phyloP scores from a whole-genome alignment of 2,113 vertebrate genomes.

The Eulemur rufifrons region DNA sequence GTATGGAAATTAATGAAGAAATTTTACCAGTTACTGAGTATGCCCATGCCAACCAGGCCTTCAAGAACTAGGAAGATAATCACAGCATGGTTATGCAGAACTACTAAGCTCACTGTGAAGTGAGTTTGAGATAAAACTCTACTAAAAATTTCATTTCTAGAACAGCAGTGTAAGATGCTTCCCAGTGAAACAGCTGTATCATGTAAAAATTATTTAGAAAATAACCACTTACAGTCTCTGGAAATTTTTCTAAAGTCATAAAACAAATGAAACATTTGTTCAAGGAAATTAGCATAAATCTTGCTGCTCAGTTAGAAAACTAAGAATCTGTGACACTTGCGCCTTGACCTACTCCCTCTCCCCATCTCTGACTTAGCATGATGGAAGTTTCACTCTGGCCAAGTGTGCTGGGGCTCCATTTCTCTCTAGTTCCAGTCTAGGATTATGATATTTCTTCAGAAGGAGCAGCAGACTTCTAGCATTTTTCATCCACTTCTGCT shows the following conservation, averaged over 20 bases:
- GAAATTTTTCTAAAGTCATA: background rate
- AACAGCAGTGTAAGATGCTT: background rate
- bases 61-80: background rate
- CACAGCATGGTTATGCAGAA: background rate
- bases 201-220: background rate
- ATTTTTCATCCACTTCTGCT: background rate
- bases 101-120: background rate
- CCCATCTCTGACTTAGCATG: background rate
- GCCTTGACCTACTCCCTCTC: background rate
- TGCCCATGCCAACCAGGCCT: background rate
- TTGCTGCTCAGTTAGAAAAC: background rate
- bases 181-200: background rate
- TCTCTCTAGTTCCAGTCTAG: background rate
- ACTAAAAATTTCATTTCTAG: background rate
- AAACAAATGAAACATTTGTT: background rate
- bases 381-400: background rate
- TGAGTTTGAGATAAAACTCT: background rate
- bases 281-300: background rate
- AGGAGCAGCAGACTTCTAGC: background rate
- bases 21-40: background rate
- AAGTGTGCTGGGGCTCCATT: rapidly evolving
- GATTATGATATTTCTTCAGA: background rate
- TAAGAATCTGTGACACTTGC: background rate
- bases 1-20: background rate
- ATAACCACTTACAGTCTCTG: background rate